phyloP scores from a whole-genome alignment of 1,140 invertebrate genomes.

The Maniola jurtina region DNA sequence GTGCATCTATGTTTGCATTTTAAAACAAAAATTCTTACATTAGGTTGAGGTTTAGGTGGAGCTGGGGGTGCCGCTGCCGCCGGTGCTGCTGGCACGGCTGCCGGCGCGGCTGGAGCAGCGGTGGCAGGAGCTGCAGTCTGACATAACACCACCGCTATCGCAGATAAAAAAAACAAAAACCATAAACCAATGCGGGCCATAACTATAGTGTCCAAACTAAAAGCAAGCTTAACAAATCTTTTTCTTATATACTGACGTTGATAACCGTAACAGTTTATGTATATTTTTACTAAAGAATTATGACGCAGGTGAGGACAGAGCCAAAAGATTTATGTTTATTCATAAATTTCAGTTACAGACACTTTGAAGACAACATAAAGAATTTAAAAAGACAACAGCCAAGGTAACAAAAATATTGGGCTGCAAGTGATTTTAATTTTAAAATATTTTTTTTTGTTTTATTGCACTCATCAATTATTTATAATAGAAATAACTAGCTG shows the following conservation, averaged over 20 bases:
- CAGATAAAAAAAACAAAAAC: constrained; percentile 21
- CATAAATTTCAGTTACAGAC: background rate
- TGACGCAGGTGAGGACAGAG: constrained; percentile 6
- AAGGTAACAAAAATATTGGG: too few relatives aligned
- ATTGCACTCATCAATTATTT: too few relatives aligned
- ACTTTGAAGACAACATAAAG: background rate
- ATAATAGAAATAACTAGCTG: too few relatives aligned
- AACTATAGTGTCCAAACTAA: constrained; percentile 20
- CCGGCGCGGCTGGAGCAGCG: constrained; percentile 16
- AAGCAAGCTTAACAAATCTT: constrained; percentile 3
- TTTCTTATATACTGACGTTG: constrained; percentile 44
- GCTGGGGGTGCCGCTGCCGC: background rate
- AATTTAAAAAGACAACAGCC: background rate
- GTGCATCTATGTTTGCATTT: too few relatives aligned
- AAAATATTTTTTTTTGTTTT: too few relatives aligned
- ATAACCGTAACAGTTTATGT: constrained; percentile 40
- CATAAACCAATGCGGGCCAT: constrained; percentile 35
- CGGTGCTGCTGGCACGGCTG: constrained; percentile 14
- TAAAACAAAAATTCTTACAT: background rate
- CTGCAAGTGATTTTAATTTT: too few relatives aligned
- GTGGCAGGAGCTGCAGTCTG: constrained; percentile 20
- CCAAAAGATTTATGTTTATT: background rate
- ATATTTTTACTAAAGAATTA: constrained; percentile 18
- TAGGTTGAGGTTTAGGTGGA: background rate
- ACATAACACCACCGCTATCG: constrained; percentile 25